These are phyloP conservation scores for Podarcis raffonei DNA, from an alignment of 2,113 vertebrate genomes.

Conservation along the genomic window DNA sequence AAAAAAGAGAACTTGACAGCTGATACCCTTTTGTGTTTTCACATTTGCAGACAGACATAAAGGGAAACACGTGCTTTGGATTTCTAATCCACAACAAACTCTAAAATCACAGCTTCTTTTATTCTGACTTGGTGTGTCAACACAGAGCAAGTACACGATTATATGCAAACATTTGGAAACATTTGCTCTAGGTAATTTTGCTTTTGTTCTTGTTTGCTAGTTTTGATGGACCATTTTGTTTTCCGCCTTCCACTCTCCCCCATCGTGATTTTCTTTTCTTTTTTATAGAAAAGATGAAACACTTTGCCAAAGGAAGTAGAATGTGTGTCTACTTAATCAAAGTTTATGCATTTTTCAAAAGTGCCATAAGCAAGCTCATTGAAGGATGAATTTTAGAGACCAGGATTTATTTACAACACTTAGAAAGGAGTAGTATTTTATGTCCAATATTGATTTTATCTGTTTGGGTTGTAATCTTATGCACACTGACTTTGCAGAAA, in stretches of 20 bases:
- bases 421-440: not conserved
- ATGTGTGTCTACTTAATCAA: not conserved
- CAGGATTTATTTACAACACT: not conserved
- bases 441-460: not conserved
- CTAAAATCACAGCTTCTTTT: not conserved
- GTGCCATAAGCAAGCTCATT: not conserved
- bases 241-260: not conserved
- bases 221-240: not conserved
- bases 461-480: not conserved
- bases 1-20: not conserved
- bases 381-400: not conserved
- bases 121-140: not conserved
- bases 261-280: no score
- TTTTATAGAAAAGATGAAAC: not conserved
- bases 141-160: conserved; percentile 3
- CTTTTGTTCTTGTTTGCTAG: conserved; percentile 3
- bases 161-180: conserved; percentile 15
- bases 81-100: not conserved
- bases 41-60: conserved; percentile 1
- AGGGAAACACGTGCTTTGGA: not conserved
- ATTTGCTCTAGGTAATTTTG: not conserved
- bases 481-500: not conserved
- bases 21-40: not conserved
- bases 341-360: not conserved
- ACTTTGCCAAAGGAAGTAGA: not conserved